These are phyloP conservation scores for Muscicapa striata DNA, from an alignment of 2,797 vertebrate genomes.

Conservation along the genomic window DNA sequence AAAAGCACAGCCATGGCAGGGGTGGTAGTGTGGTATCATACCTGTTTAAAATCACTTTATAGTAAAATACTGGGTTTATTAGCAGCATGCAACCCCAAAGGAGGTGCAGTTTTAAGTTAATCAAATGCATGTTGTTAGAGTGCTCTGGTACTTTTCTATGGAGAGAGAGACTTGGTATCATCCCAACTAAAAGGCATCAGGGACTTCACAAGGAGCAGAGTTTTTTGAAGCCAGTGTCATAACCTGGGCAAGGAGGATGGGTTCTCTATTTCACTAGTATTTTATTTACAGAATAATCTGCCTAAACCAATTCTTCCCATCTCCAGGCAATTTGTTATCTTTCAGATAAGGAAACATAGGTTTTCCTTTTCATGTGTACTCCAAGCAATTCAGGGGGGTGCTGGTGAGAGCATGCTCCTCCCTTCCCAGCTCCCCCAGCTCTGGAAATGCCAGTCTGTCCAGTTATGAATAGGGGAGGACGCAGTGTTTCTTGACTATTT, in stretches of 20 bases:
- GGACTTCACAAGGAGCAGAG: neutral
- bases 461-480: accelerated
- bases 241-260: neutral
- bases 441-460: neutral
- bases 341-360: neutral
- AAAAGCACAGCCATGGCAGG: neutral
- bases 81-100: neutral
- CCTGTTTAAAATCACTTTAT: neutral
- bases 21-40: accelerated
- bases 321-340: neutral
- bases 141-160: neutral
- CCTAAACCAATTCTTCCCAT: neutral
- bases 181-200: neutral
- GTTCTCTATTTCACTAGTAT: neutral
- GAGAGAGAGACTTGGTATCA: neutral
- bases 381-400: neutral
- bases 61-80: neutral
- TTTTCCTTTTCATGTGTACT: neutral
- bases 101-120: neutral
- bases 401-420: accelerated
- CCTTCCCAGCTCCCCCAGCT: accelerated
- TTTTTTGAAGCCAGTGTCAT: neutral
- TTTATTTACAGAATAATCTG: neutral
- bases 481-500: neutral
- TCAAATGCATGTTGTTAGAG: neutral